Base-by-base conservation (phyloP, 2,113 vertebrate species). In the Suncus etruscus region DNA sequence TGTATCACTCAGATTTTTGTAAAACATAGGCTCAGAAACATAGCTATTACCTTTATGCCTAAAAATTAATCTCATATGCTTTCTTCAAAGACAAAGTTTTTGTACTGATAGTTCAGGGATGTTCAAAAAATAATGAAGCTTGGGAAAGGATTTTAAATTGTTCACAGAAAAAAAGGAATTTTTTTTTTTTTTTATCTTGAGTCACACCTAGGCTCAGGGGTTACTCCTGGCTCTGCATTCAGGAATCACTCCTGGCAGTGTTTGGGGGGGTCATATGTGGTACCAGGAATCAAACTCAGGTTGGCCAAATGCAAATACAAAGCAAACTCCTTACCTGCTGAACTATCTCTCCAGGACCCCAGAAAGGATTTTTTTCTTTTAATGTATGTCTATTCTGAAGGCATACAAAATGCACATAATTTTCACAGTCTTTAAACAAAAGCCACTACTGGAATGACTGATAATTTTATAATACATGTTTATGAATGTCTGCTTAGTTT, bases 21-120 rank as follows among this genome's bases (percentile, higher is more conserved):
- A 68, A 29, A 78, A 86, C 75, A 63, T 22, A 83, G 47, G 14
- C 0, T 27, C 16, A 82, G 10, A 76, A 11, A 45, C 47, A 15
- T 4, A 82, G 39, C 6, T 69, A 32, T 45, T 61, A 68, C 50
- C 22, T 48, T 73, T 85, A 8, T 87, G 24, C 16, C 80, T 95
- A 78, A 54, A 74, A 82, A 47, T 77, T 47, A 81, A 31, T 51
- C 16, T 93, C 39, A 22, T 20, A 29, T 70, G 32, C 50, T 85
- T 84, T 90, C 31, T 81, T 89, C 68, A 86, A 90, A 61, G 63
- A 22, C 45, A 75, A 6, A 82, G 73, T 83, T 92, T 94, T 86
- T 86, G 9, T 75, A 11, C 47, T 76, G 20, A 65, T 32, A 16
- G 79, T 83, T 81, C 27, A 45, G 31, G 12, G n/a, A 51, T 66